Percentiles rank a stretch among this genome's conserved stretches.
Evolutionary conservation across 2,113 vertebrate genomes (phyloP).

Genomic region (Hyla sarda): DNA sequence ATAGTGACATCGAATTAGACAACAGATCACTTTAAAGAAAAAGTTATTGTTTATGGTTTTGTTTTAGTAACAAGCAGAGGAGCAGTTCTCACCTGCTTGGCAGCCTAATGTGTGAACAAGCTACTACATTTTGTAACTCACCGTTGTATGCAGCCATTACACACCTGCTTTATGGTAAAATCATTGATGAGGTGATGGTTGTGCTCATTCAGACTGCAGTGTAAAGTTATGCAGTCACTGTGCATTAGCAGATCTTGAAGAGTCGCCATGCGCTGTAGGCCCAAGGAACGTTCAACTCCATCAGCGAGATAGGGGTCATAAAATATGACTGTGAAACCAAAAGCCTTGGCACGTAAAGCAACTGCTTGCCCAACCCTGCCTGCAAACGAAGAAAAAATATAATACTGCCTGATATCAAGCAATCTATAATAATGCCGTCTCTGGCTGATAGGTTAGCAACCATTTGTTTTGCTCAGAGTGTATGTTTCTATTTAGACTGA

Average conservation of each 20-base stretch:
- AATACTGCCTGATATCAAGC: background rate
- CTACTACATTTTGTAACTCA: too few relatives aligned
- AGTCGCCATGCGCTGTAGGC: conserved; percentile 86
- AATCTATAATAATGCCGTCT: background rate
- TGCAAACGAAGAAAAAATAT: conserved; percentile 65
- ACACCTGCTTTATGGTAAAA: conserved; percentile 93
- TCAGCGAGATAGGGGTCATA: conserved; percentile 90
- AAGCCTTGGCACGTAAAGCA: conserved; percentile 88
- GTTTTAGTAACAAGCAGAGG: too few relatives aligned
- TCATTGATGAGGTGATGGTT: conserved; percentile 94
- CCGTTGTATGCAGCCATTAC: background rate
- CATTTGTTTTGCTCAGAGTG: background rate
- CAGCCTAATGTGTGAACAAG: too few relatives aligned
- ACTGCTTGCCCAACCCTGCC: conserved; percentile 90
- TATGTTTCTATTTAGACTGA: conserved; percentile 11
- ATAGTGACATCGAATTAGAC: too few relatives aligned
- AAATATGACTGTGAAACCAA: conserved; percentile 89
- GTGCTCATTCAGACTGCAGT: conserved; percentile 93
- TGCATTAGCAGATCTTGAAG: conserved; percentile 90
- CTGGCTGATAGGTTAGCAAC: background rate
- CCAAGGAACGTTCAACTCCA: conserved; percentile 88
- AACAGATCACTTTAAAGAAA: too few relatives aligned
- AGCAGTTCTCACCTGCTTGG: too few relatives aligned
- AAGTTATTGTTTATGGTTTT: too few relatives aligned
- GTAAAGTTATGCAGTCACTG: conserved; percentile 90